A percentile compares a stretch with the other conserved stretches of the same genome.
phyloP scores from a whole-genome alignment of 1,140 invertebrate genomes.

The Drosophila repleta region DNA sequence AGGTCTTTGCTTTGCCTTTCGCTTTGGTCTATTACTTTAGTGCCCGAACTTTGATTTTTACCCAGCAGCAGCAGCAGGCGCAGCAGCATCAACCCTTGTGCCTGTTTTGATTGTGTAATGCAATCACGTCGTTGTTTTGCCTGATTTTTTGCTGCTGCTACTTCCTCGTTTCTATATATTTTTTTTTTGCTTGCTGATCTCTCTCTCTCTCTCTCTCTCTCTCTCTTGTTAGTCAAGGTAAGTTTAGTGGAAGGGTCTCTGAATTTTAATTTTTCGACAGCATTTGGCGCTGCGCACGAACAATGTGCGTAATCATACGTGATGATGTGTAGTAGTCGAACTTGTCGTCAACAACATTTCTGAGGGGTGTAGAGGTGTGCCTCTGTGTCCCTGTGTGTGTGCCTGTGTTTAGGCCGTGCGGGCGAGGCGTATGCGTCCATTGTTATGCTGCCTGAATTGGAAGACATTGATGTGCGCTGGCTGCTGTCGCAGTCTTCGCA shows the following conservation, averaged over 20 bases:
- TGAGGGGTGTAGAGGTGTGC: conserved; percentile 2
- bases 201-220: conserved; percentile 25
- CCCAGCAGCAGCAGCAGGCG: conserved; percentile 4
- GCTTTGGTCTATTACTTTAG: conserved; percentile 66
- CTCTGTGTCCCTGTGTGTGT: conserved; percentile 14
- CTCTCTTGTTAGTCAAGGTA: conserved; percentile 52
- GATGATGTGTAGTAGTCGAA: conserved; percentile 67
- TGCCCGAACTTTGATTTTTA: conserved; percentile 73
- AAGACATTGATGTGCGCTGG: conserved; percentile 74
- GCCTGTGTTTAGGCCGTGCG: conserved; percentile 33
- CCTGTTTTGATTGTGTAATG: conserved; percentile 82
- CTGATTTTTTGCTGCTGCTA: conserved; percentile 41
- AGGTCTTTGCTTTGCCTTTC: conserved; percentile 60
- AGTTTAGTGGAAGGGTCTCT: conserved; percentile 81
- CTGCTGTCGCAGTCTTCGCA: conserved; percentile 33
- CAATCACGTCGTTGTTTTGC: conserved; percentile 83
- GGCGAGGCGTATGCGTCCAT: conserved; percentile 38
- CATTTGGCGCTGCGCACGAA: conserved; percentile 79
- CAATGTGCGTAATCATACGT: conserved; percentile 84
- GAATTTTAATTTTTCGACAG: conserved; percentile 82
- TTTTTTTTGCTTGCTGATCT: conserved; percentile 4
- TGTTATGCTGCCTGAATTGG: conserved; percentile 62
- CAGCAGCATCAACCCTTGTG: conserved; percentile 23
- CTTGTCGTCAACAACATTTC: conserved; percentile 35
- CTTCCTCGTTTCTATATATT: neutral